Percentiles rank a stretch among this genome's conserved stretches.
phyloP scores from a whole-genome alignment of 1,140 invertebrate species.

The Venustaconcha ellipsiformis region DNA sequence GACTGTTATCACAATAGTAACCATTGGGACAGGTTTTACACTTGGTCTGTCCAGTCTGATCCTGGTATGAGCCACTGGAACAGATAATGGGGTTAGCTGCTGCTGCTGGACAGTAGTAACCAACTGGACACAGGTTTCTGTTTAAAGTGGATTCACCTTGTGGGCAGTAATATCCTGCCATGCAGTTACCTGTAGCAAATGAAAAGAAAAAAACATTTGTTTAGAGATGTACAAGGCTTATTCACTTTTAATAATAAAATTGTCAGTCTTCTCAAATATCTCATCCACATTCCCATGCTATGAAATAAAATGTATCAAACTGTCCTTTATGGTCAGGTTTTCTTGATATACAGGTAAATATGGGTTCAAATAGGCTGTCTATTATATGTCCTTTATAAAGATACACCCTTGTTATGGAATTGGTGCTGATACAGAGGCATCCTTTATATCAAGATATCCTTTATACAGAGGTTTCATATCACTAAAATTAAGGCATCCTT shows the following conservation, averaged over 20 bases:
- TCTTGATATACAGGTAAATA: no score
- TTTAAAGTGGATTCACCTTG: constrained; percentile 47
- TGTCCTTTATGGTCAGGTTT: no score
- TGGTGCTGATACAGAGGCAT: no score
- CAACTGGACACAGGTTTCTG: constrained; percentile 48
- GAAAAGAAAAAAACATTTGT: not conserved
- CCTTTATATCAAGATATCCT: no score
- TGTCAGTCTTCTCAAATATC: not conserved
- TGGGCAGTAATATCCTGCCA: constrained; percentile 62
- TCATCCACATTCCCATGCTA: not conserved
- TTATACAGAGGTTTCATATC: no score
- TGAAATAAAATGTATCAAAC: no score
- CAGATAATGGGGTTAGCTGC: constrained; percentile 53
- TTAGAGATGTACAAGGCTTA: not conserved
- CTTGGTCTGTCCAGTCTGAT: constrained; percentile 44
- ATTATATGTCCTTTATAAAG: no score
- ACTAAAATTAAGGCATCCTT: no score
- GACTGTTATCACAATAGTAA: constrained; percentile 65
- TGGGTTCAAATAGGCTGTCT: no score
- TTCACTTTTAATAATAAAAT: not conserved
- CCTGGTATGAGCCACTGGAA: constrained; percentile 62
- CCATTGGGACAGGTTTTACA: constrained; percentile 61
- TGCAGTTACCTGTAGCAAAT: constrained; percentile 52
- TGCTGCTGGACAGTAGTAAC: constrained; percentile 59
- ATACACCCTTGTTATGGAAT: no score